Percentiles rank a stretch among this genome's conserved stretches.
Evolutionary conservation across 2,888 invertebrate genomes (phyloP).

Genomic region (Theodoxus fluviatilis): DNA sequence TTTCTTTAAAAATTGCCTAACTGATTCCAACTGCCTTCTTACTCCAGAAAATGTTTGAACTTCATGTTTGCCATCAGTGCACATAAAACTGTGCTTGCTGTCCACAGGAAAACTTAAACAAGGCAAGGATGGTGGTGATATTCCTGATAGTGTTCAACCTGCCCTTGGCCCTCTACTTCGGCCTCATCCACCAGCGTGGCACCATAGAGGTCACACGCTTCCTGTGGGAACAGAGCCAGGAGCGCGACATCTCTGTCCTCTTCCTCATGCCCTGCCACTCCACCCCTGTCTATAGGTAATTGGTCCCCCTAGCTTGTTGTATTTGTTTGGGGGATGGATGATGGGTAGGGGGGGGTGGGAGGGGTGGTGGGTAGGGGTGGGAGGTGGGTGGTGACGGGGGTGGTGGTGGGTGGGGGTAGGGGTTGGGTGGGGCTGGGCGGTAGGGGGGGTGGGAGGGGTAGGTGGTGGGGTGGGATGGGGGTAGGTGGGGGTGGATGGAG

Average conservation of each 20-base stretch:
- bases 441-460: no score
- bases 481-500: no score
- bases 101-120: conserved; percentile 33
- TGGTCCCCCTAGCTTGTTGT: no score
- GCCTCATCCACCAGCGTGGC: conserved; percentile 82
- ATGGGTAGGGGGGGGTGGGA: no score
- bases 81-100: neutral
- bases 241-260: conserved; percentile 70
- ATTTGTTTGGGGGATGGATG: no score
- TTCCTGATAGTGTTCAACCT: conserved; percentile 60
- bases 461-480: no score
- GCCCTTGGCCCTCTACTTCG: conserved; percentile 74
- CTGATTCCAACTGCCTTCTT: no score
- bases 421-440: no score
- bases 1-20: no score
- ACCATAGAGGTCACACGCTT: conserved; percentile 78
- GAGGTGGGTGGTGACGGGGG: no score
- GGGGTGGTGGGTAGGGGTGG: no score
- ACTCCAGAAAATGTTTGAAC: neutral
- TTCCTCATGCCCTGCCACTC: conserved; percentile 95
- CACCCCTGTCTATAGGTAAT: conserved; percentile 83
- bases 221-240: conserved; percentile 68
- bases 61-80: neutral
- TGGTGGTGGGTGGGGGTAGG: no score
- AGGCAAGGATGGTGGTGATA: conserved; percentile 47